These are phyloP conservation scores for Megalops cyprinoides DNA, from an alignment of 2,797 vertebrate species.

Conservation along the genomic window DNA sequence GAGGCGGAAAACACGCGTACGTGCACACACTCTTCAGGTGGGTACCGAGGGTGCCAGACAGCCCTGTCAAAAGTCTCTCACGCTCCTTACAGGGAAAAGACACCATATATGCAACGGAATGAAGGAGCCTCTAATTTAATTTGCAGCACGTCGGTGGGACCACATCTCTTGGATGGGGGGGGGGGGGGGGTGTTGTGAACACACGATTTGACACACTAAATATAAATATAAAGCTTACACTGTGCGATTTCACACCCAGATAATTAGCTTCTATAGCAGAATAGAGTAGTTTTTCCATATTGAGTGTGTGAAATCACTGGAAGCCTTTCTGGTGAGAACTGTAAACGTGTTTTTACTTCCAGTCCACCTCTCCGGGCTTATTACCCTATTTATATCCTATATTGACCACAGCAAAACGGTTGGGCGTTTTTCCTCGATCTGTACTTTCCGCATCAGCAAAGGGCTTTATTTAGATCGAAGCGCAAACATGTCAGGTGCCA, in stretches of 20 bases:
- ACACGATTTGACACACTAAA: constrained; percentile 25
- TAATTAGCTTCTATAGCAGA: too few species aligned
- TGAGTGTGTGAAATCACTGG: neutral
- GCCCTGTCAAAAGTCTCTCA: neutral
- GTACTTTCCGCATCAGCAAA: neutral
- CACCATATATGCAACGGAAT: neutral
- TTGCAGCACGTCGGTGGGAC: neutral
- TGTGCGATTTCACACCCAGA: constrained; percentile 41
- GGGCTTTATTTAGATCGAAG: constrained; percentile 27
- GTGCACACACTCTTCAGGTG: neutral
- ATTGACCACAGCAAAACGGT: neutral
- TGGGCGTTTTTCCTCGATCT: neutral
- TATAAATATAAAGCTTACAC: constrained; percentile 36
- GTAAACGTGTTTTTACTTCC: too few species aligned
- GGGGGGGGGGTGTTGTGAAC: neutral
- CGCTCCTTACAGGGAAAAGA: neutral
- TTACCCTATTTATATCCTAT: too few species aligned
- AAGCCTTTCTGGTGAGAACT: too few species aligned
- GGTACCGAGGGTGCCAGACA: too few species aligned
- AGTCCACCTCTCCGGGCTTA: too few species aligned
- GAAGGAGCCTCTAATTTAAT: neutral
- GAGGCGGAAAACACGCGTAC: too few species aligned
- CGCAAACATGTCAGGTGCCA: constrained; percentile 25
- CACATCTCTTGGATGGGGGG: neutral
- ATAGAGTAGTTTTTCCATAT: too few species aligned